Conservation (phyloP, 2,797 vertebrate species). For the Threskiornis aethiopicus region DNA sequence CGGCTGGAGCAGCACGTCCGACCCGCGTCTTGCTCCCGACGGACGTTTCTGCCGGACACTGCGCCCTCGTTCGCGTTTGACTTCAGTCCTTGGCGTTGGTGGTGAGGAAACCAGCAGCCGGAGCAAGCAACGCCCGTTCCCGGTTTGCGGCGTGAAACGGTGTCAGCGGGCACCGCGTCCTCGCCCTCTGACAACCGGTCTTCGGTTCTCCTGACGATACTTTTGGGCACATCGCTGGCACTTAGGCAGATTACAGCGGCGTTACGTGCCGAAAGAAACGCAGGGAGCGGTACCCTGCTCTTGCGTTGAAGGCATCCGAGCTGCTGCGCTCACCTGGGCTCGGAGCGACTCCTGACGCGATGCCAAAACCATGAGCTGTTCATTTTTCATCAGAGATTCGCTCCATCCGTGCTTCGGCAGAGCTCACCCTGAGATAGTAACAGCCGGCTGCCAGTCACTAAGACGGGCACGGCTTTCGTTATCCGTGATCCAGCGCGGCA, state of each 20-base stretch:
- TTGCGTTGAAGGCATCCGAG: background rate
- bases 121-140: background rate
- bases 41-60: no score
- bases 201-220: background rate
- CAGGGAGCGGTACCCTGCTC: background rate
- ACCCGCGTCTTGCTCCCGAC: background rate
- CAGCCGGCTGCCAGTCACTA: background rate
- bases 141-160: background rate
- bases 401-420: background rate
- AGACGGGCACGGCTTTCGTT: constrained; percentile 20
- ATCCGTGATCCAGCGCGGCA: constrained; percentile 38
- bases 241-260: background rate
- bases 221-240: background rate
- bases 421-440: constrained; percentile 33
- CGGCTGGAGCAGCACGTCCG: background rate
- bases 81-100: background rate
- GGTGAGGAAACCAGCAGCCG: background rate
- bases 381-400: background rate
- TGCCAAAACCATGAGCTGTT: background rate
- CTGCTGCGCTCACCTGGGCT: background rate
- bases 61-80: no score
- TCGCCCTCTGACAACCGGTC: background rate
- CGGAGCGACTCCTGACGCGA: background rate
- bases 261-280: background rate
- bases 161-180: rapidly evolving